phyloP scores from a whole-genome alignment of 2,888 invertebrate genomes.

The Alloplasta piceator region DNA sequence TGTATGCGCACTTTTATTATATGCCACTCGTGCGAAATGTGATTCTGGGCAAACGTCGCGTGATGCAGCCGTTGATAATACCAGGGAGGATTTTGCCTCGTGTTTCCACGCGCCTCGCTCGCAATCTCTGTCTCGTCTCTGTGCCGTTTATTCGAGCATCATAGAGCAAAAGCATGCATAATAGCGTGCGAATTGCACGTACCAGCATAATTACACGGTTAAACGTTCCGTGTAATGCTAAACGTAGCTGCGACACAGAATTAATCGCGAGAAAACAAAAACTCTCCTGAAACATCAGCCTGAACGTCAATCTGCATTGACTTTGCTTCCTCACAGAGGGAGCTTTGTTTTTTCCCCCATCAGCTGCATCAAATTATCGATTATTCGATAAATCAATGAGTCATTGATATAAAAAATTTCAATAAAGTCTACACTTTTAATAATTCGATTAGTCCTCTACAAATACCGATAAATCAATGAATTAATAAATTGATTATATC shows the following conservation, averaged over 20 bases:
- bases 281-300: no score
- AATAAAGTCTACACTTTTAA: no score
- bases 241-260: slow-evolving; percentile 22
- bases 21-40: slow-evolving; percentile 64
- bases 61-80: slow-evolving; percentile 55
- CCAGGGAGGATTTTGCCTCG: slow-evolving; percentile 32
- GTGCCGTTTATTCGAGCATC: slow-evolving; percentile 58
- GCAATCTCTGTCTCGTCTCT: slow-evolving; percentile 28
- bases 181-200: slow-evolving; percentile 63
- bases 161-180: slow-evolving; percentile 38
- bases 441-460: no score
- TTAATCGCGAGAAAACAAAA: slow-evolving; percentile 5
- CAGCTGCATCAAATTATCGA: no score
- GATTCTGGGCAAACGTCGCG: slow-evolving; percentile 66
- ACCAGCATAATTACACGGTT: slow-evolving; percentile 66
- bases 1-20: not conserved
- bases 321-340: no score
- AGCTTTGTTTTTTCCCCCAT: no score
- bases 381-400: no score
- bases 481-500: no score
- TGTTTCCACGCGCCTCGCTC: slow-evolving; percentile 31
- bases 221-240: slow-evolving; percentile 55
- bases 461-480: no score
- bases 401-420: no score
- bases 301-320: no score